Conservation (phyloP, 2,113 vertebrate genomes). For the Megaleporinus macrocephalus region DNA sequence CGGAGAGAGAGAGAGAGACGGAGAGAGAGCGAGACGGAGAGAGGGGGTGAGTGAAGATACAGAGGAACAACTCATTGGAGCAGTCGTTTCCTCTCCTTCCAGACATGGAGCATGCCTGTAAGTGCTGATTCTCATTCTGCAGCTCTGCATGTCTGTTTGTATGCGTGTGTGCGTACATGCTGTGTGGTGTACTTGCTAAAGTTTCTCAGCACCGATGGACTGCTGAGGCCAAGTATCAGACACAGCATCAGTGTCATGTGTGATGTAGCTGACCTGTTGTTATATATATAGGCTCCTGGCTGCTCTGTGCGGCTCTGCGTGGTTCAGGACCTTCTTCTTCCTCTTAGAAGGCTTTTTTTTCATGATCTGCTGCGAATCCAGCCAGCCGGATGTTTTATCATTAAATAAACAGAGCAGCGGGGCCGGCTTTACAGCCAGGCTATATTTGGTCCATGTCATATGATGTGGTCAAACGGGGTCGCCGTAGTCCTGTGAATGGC, state of each 20-base stretch:
- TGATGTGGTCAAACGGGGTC: conserved; percentile 62
- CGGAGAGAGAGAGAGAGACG: too few relatives aligned
- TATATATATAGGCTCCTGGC: neutral
- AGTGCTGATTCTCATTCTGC: conserved; percentile 63
- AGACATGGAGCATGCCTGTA: conserved; percentile 82
- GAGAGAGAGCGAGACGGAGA: conserved; percentile 64
- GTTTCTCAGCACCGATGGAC: conserved; percentile 14
- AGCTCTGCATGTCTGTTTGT: conserved; percentile 21
- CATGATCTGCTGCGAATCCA: conserved; percentile 30
- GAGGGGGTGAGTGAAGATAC: conserved; percentile 68
- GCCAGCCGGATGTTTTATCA: neutral
- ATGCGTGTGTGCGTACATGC: conserved; percentile 9
- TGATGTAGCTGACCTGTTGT: conserved; percentile 9
- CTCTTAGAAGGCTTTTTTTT: conserved; percentile 38
- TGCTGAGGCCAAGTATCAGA: neutral
- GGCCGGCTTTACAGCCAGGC: conserved; percentile 32
- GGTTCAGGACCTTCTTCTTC: conserved; percentile 11
- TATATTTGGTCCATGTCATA: conserved; percentile 64
- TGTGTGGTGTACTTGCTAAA: conserved; percentile 21
- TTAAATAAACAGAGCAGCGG: conserved; percentile 34
- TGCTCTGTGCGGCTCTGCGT: neutral
- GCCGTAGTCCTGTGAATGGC: conserved; percentile 52
- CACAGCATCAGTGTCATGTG: neutral
- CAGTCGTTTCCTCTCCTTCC: conserved; percentile 66
- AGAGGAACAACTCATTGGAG: conserved; percentile 69